phyloP scores from a whole-genome alignment of 2,113 vertebrate genomes.

The Austrofundulus limnaeus region DNA sequence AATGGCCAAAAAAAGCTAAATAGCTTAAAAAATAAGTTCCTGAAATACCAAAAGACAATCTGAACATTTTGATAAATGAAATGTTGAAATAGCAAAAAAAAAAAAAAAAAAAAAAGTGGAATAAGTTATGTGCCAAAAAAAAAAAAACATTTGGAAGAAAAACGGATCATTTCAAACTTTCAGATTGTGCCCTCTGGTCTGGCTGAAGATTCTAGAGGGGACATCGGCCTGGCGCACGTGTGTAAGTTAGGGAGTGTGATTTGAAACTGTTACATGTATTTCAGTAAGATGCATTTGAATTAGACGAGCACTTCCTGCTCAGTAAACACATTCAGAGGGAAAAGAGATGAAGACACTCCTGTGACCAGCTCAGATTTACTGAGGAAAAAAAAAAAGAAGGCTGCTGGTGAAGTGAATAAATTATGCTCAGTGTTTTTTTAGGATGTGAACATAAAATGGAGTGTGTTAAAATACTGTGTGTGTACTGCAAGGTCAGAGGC shows the following conservation, averaged over 20 bases:
- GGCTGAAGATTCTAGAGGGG: conserved; percentile 5
- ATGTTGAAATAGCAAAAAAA: too few relatives aligned
- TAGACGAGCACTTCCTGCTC: neutral
- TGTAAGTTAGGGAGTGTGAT: conserved; percentile 28
- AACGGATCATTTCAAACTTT: too few relatives aligned
- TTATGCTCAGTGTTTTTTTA: conserved; percentile 7
- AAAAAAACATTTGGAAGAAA: too few relatives aligned
- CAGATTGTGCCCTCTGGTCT: neutral
- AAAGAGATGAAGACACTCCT: neutral
- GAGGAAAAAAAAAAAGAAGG: conserved; percentile 8
- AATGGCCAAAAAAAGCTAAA: too few relatives aligned
- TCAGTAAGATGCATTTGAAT: conserved; percentile 1
- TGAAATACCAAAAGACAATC: too few relatives aligned
- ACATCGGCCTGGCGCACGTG: conserved; percentile 4
- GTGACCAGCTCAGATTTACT: neutral
- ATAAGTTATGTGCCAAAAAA: too few relatives aligned
- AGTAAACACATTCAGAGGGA: conserved; percentile 5
- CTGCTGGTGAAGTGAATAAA: conserved; percentile 5
- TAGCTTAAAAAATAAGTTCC: too few relatives aligned
- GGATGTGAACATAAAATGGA: conserved; percentile 1
- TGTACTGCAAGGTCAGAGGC: conserved; percentile 15
- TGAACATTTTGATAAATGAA: too few relatives aligned
- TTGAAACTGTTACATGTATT: conserved; percentile 21
- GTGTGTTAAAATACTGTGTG: conserved; percentile 31
- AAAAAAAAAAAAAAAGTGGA: too few relatives aligned